phyloP scores from a whole-genome alignment of 2,888 invertebrate genomes.

The Bombyx huttoni region DNA sequence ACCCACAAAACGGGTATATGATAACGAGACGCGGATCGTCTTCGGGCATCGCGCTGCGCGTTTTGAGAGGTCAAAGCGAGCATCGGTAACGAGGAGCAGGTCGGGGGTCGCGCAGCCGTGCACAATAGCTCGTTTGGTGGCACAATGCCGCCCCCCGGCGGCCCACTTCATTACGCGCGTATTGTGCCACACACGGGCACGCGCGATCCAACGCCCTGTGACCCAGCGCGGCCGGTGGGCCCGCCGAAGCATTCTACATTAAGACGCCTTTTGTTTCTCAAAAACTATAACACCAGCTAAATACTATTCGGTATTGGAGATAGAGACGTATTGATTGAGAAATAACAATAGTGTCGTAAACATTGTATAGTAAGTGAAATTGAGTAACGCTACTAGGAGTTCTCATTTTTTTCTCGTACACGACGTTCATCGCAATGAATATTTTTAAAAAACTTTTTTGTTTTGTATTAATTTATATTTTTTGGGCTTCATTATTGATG shows the following conservation, averaged over 20 bases:
- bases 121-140: constrained; percentile 63
- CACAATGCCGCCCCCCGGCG: constrained; percentile 65
- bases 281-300: constrained; percentile 15
- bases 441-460: too few species aligned
- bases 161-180: constrained; percentile 71
- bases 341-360: too few species aligned
- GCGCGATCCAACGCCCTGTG: constrained; percentile 31
- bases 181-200: constrained; percentile 48
- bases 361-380: too few species aligned
- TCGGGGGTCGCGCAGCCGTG: constrained; percentile 43
- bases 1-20: constrained; percentile 2
- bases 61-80: constrained; percentile 15
- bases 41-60: background rate
- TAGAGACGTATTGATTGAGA: too few species aligned
- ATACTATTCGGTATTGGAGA: constrained; percentile 11
- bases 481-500: too few species aligned
- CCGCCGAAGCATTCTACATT: constrained; percentile 26
- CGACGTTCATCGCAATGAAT: too few species aligned
- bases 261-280: constrained; percentile 26
- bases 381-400: too few species aligned
- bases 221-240: constrained; percentile 47
- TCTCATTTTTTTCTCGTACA: too few species aligned
- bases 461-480: too few species aligned
- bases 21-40: constrained; percentile 16
- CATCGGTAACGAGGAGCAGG: constrained; percentile 45